These are phyloP conservation scores for Leptoteleia sp. DNA, from an alignment of 1,140 invertebrate genomes.

Conservation along the genomic window DNA sequence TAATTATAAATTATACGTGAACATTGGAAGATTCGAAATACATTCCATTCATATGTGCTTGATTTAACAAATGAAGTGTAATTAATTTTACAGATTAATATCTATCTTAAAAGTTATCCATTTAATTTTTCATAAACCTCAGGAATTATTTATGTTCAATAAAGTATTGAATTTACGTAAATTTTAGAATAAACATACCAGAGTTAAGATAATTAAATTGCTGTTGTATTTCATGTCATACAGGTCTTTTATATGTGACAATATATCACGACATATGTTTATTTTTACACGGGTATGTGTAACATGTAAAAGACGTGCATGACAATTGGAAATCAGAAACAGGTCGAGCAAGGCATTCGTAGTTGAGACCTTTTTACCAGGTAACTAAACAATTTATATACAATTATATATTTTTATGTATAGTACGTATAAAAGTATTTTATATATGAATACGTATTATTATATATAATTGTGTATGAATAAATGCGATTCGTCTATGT, in stretches of 20 bases:
- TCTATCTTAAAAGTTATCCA: no score
- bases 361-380: slow-evolving; percentile 11
- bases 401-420: slow-evolving; percentile 65
- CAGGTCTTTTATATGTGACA: slow-evolving; percentile 10
- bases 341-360: slow-evolving; percentile 25
- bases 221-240: no score
- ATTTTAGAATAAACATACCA: no score
- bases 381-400: slow-evolving; percentile 42
- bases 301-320: slow-evolving; percentile 10
- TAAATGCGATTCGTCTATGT: slow-evolving; percentile 43
- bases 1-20: no score
- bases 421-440: slow-evolving; percentile 44
- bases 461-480: slow-evolving; percentile 61
- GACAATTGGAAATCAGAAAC: not conserved
- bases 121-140: no score
- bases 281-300: slow-evolving; percentile 31
- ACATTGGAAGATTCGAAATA: no score
- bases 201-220: no score
- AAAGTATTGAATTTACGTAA: no score
- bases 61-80: no score
- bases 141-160: no score
- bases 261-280: slow-evolving; percentile 24
- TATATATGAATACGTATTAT: slow-evolving; percentile 48
- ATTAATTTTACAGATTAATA: no score
- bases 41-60: no score